phyloP scores from a whole-genome alignment of 2,113 vertebrate species.

The Struthidea cinerea region DNA sequence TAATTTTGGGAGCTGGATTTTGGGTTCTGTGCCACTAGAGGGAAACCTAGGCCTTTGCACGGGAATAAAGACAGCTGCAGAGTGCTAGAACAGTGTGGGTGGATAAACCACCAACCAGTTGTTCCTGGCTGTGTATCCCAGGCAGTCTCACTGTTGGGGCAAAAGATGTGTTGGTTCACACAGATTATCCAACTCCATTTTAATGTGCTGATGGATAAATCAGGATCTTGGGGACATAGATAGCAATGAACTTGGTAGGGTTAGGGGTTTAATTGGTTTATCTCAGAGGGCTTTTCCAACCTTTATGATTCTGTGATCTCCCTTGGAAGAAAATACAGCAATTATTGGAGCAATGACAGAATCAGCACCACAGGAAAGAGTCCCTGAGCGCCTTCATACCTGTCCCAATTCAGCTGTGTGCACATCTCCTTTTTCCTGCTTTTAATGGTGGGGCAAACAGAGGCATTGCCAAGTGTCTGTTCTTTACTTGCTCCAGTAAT shows the following conservation, averaged over 20 bases:
- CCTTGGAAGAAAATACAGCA: background rate
- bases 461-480: background rate
- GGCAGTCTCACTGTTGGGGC: background rate
- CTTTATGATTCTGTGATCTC: background rate
- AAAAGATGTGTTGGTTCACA: background rate
- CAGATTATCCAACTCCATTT: background rate
- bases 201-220: background rate
- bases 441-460: background rate
- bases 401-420: background rate
- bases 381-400: background rate
- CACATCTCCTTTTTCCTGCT: background rate
- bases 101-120: background rate
- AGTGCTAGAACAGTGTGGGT: background rate
- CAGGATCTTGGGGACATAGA: background rate
- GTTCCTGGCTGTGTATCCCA: background rate
- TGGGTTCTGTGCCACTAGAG: conserved; percentile 63
- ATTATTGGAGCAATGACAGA: background rate
- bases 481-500: background rate
- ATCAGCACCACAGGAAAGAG: background rate
- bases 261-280: background rate
- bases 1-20: conserved; percentile 27
- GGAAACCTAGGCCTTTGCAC: conserved; percentile 53
- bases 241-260: background rate
- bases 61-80: background rate
- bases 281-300: background rate